Evolutionary conservation across 2,113 vertebrate species (phyloP).

Genomic region (Heterochromis multidens): DNA sequence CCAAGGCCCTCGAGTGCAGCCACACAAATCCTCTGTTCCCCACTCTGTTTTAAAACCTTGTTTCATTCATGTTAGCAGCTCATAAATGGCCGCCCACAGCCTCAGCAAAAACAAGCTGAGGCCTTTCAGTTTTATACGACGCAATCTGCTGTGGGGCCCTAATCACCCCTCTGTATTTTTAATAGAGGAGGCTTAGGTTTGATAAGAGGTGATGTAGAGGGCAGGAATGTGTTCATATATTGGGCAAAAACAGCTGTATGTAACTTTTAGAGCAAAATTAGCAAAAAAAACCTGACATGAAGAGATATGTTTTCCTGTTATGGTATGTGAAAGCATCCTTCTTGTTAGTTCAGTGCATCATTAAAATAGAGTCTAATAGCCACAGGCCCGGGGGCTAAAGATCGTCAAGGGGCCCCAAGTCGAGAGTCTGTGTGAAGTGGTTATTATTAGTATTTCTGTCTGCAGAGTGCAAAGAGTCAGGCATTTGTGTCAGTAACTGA

Average conservation of each 20-base stretch:
- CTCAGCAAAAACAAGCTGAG: slow-evolving; percentile 45
- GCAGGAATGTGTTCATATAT: neutral
- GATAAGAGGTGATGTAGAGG: neutral
- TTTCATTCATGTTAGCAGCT: slow-evolving; percentile 69
- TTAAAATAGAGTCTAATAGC: neutral
- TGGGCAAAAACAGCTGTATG: neutral
- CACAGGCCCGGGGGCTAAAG: neutral
- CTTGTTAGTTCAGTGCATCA: neutral
- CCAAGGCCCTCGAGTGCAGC: slow-evolving; percentile 19
- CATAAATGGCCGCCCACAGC: slow-evolving; percentile 62
- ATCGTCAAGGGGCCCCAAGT: neutral
- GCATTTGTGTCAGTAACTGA: neutral
- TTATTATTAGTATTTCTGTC: neutral
- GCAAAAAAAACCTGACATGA: neutral
- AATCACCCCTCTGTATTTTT: neutral
- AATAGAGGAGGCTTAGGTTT: slow-evolving; percentile 1
- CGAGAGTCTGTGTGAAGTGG: neutral
- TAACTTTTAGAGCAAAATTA: neutral
- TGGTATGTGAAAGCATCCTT: neutral
- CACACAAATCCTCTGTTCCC: slow-evolving; percentile 65
- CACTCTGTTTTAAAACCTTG: slow-evolving; percentile 53
- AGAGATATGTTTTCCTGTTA: neutral
- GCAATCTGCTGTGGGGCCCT: neutral
- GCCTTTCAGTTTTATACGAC: slow-evolving; percentile 16
- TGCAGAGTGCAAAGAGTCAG: neutral